These are phyloP conservation scores for Caenorhabditis sp. DNA, from an alignment of 2,888 invertebrate species.

Conservation along the genomic window DNA sequence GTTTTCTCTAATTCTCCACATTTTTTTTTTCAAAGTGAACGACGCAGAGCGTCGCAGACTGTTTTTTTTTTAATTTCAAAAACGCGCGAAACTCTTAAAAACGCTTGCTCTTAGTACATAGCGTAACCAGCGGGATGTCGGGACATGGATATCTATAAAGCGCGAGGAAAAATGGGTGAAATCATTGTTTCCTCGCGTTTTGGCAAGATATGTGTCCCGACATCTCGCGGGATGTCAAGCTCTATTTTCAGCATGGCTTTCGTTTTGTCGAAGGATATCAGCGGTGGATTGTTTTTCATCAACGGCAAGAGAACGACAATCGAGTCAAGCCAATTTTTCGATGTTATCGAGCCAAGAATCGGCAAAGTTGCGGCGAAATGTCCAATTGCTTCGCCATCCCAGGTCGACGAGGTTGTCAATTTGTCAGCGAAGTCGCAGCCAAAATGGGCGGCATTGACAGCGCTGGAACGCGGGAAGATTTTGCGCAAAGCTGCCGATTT, in stretches of 20 bases:
- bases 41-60: too few relatives aligned
- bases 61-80: too few relatives aligned
- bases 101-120: too few relatives aligned
- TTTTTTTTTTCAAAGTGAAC: too few relatives aligned
- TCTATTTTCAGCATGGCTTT: not conserved
- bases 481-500: slow-evolving; percentile 58
- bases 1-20: too few relatives aligned
- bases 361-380: slow-evolving; percentile 50
- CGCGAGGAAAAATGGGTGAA: too few relatives aligned
- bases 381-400: slow-evolving; percentile 25
- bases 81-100: too few relatives aligned
- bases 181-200: too few relatives aligned
- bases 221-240: too few relatives aligned
- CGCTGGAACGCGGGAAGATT: slow-evolving; percentile 61
- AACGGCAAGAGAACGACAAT: slow-evolving; percentile 44
- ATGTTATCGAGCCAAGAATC: slow-evolving; percentile 62
- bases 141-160: too few relatives aligned
- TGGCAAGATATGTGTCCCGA: too few relatives aligned
- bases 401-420: slow-evolving; percentile 41
- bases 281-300: slow-evolving; percentile 51
- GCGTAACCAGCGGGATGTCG: too few relatives aligned
- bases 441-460: slow-evolving; percentile 40
- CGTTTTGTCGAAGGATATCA: not conserved
- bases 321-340: slow-evolving; percentile 40
- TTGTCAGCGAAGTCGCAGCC: slow-evolving; percentile 32